A percentile compares a stretch with the other conserved stretches of the same genome.
These are phyloP conservation scores for Brachionus asplanchnoidis DNA, from an alignment of 1,140 invertebrate genomes.

Conservation along the genomic window DNA sequence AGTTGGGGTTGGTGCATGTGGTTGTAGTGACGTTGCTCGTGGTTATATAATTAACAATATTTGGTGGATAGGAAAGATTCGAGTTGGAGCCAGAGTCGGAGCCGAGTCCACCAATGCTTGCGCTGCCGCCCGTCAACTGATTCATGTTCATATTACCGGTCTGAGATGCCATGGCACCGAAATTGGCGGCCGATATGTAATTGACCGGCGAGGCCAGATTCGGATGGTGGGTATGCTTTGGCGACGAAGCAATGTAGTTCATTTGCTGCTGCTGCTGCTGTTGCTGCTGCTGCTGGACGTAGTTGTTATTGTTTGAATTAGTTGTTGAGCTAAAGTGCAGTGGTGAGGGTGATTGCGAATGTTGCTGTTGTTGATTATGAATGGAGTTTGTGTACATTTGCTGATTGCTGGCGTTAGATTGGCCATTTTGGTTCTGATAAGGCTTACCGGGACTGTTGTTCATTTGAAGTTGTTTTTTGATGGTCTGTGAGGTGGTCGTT, in stretches of 20 bases:
- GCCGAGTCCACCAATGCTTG: neutral
- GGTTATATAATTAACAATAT: conserved; percentile 29
- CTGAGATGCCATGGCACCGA: neutral
- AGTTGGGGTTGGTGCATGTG: neutral
- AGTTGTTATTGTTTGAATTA: neutral
- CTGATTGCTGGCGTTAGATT: neutral
- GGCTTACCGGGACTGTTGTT: conserved; percentile 32
- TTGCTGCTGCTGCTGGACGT: conserved; percentile 19
- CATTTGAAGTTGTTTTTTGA: conserved; percentile 36
- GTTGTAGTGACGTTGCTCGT: neutral
- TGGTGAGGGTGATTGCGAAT: conserved; percentile 37
- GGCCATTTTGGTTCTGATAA: neutral
- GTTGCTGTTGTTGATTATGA: neutral
- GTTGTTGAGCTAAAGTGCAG: conserved; percentile 31
- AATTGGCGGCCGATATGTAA: conserved; percentile 11
- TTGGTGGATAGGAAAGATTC: conserved; percentile 34
- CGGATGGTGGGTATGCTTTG: conserved; percentile 8
- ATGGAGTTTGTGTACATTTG: conserved; percentile 9
- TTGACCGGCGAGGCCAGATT: conserved; percentile 29
- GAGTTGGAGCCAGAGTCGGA: conserved; percentile 34
- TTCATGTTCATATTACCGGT: neutral
- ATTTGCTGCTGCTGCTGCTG: neutral
- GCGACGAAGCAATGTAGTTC: conserved; percentile 19
- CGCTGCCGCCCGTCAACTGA: neutral
- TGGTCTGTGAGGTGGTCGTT: neutral